A percentile compares a stretch with the other conserved stretches of the same genome.
phyloP scores from a whole-genome alignment of 30 jellyfish, hydroid and myxozoan species.

The Aurelia aurita complex sp. Pacific region DNA sequence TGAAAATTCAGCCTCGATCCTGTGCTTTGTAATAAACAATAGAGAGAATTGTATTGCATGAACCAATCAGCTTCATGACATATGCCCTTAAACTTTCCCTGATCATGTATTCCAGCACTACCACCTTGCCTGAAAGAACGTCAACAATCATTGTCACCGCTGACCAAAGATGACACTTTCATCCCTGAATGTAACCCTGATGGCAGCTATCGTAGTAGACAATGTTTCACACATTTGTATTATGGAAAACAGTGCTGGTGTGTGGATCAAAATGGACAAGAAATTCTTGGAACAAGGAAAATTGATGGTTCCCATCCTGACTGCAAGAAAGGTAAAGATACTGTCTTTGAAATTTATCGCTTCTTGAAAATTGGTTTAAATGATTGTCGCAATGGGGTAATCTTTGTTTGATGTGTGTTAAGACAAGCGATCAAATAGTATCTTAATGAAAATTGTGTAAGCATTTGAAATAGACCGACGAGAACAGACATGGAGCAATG shows the following conservation, averaged over 20 bases:
- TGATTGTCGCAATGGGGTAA: too few relatives aligned
- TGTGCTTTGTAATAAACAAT: too few relatives aligned
- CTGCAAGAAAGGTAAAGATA: conserved; percentile 79
- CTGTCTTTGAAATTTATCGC: neutral
- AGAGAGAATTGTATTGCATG: too few relatives aligned
- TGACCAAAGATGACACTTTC: conserved; percentile 87
- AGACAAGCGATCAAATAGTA: too few relatives aligned
- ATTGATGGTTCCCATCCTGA: conserved; percentile 99
- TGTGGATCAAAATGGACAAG: conserved; percentile 94
- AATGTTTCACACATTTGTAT: conserved; percentile 91
- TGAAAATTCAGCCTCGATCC: too few relatives aligned
- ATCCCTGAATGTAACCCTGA: conserved; percentile 95
- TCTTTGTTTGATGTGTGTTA: too few relatives aligned
- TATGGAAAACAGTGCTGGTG: conserved; percentile 99
- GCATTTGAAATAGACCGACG: too few relatives aligned
- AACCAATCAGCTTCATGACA: too few relatives aligned
- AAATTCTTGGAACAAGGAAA: conserved; percentile 95
- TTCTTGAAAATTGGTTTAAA: too few relatives aligned
- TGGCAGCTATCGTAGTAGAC: conserved; percentile 94
- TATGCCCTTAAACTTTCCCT: neutral
- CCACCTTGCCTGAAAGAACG: conserved; percentile 93
- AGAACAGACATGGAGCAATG: too few relatives aligned
- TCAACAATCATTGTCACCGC: conserved; percentile 74
- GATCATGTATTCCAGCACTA: conserved; percentile 26
- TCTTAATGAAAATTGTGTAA: too few relatives aligned